A percentile compares a stretch with the other conserved stretches of the same genome.
Conservation (phyloP, 2,113 vertebrate species). For the Cebus imitator region DNA sequence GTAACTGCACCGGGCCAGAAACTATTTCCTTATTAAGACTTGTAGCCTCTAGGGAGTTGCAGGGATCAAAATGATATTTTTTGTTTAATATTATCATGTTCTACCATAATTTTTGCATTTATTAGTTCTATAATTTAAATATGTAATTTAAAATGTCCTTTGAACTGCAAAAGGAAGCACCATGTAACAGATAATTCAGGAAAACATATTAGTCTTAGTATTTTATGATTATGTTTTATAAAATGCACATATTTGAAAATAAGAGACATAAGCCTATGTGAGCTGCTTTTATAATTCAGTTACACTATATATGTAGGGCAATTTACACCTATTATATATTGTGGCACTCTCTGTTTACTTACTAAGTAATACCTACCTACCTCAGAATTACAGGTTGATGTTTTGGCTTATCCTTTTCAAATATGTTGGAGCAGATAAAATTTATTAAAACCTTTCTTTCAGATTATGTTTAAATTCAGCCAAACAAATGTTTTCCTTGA, state of each 20-base stretch:
- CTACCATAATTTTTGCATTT: neutral
- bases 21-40: neutral
- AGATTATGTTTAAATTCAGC: neutral
- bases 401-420: neutral
- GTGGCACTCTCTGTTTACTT: neutral
- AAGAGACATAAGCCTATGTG: neutral
- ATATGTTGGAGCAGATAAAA: neutral
- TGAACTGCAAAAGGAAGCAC: neutral
- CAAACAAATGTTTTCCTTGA: neutral
- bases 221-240: neutral
- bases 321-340: neutral
- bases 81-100: neutral
- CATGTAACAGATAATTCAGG: neutral
- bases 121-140: slow-evolving; percentile 3
- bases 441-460: neutral
- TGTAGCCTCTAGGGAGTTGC: neutral
- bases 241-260: neutral
- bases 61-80: neutral
- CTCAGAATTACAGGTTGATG: neutral
- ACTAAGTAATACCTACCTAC: neutral
- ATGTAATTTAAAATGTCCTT: neutral
- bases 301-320: neutral
- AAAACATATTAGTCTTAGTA: neutral
- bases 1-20: neutral
- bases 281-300: neutral